phyloP scores from a whole-genome alignment of 2,113 vertebrate genomes.

The Dicentrarchus labrax region DNA sequence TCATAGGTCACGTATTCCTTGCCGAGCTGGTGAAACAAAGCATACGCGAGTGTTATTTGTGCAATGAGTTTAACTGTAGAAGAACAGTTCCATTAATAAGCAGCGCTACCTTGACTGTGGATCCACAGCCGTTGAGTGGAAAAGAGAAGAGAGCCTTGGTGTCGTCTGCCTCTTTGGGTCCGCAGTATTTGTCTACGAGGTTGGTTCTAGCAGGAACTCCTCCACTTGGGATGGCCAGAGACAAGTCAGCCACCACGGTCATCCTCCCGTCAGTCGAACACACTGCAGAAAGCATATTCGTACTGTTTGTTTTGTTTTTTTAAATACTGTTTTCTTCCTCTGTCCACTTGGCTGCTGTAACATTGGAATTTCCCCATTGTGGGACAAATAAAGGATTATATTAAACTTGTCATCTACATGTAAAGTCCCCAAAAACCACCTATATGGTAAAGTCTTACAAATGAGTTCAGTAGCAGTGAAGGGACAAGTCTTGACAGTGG shows the following conservation, averaged over 20 bases:
- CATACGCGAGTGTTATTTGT: conserved; percentile 45
- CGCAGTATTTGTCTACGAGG: conserved; percentile 71
- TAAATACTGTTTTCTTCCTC: no score
- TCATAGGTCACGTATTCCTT: conserved; percentile 71
- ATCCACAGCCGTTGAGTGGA: conserved; percentile 76
- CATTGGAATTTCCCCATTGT: no score
- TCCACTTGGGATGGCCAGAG: conserved; percentile 33
- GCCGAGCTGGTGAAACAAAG: conserved; percentile 63
- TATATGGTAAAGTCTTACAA: conserved; percentile 41
- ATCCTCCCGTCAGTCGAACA: conserved; percentile 80
- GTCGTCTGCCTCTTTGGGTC: conserved; percentile 63
- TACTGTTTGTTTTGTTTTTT: conserved; percentile 37
- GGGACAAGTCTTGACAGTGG: conserved; percentile 58
- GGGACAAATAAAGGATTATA: no score
- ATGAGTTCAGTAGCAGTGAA: conserved; percentile 68
- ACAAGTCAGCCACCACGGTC: conserved; percentile 73
- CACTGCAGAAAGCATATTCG: conserved; percentile 44
- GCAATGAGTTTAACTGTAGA: not conserved
- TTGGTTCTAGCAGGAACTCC: conserved; percentile 46
- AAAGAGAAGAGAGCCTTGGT: conserved; percentile 78
- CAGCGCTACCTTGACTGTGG: conserved; percentile 69
- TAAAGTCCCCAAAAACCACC: fast-evolving
- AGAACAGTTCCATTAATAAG: not conserved
- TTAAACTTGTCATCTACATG: not conserved
- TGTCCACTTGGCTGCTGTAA: no score